A percentile compares a stretch with the other conserved stretches of the same genome.
Conservation (phyloP, 2,797 vertebrate species). For the Neosalanx taihuensis region DNA sequence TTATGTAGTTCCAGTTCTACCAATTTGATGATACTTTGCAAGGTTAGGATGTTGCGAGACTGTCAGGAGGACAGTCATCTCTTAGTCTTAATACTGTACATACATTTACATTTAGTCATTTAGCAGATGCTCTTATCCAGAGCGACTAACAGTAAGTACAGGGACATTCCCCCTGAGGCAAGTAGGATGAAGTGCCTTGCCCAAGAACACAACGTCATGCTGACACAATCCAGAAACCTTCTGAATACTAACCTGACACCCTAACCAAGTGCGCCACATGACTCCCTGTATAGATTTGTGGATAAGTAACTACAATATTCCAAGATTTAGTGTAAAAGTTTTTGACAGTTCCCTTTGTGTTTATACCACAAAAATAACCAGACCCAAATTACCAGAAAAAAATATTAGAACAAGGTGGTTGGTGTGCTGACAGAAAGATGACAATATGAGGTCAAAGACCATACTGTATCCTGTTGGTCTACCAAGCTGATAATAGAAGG, state of each 20-base stretch:
- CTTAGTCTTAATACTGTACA: background rate
- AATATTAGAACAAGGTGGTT: conserved; percentile 23
- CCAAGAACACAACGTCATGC: too few relatives aligned
- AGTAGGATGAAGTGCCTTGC: too few relatives aligned
- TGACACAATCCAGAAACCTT: too few relatives aligned
- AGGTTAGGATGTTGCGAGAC: too few relatives aligned
- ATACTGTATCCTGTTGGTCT: background rate
- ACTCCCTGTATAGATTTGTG: background rate
- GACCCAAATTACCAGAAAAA: background rate
- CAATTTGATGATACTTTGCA: too few relatives aligned
- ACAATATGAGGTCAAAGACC: conserved; percentile 66
- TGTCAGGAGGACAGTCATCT: background rate
- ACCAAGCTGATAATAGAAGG: too few relatives aligned
- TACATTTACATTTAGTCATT: background rate
- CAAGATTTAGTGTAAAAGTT: background rate
- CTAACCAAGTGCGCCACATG: too few relatives aligned
- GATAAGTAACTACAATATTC: background rate
- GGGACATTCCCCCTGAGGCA: too few relatives aligned
- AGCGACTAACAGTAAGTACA: too few relatives aligned
- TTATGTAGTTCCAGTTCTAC: too few relatives aligned
- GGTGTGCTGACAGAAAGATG: conserved; percentile 71
- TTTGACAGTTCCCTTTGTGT: background rate
- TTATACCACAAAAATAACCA: background rate
- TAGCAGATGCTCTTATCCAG: too few relatives aligned
- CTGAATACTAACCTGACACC: too few relatives aligned